These are phyloP conservation scores for Syngnathus floridae DNA, from an alignment of 2,113 vertebrate species.

Conservation along the genomic window DNA sequence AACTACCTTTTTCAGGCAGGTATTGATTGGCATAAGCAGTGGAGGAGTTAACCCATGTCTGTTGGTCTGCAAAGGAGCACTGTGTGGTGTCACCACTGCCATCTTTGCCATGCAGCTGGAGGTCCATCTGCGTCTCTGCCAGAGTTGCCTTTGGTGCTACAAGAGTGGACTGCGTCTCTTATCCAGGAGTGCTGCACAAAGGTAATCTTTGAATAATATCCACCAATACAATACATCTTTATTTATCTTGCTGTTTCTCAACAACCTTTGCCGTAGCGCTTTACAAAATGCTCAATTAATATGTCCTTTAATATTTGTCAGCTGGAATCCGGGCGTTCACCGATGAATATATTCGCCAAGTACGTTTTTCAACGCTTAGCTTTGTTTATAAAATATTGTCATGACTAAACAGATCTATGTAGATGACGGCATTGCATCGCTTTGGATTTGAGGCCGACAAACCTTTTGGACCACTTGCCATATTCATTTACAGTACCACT, in stretches of 20 bases:
- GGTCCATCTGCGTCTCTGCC: conserved; percentile 62
- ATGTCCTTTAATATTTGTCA: no score
- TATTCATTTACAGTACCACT: no score
- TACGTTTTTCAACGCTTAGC: no score
- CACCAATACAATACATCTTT: no score
- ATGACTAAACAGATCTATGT: no score
- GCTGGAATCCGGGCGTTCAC: no score
- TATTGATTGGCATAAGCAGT: not conserved
- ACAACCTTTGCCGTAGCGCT: not conserved
- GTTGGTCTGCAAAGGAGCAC: conserved; percentile 11
- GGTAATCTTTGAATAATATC: conserved; percentile 32
- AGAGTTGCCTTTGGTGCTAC: conserved; percentile 61
- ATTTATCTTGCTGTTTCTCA: no score
- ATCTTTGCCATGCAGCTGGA: conserved; percentile 60
- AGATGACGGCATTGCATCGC: no score
- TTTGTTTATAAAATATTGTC: no score
- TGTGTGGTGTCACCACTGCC: conserved; percentile 9
- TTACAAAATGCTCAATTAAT: not conserved
- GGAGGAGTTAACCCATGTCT: not conserved
- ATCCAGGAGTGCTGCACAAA: conserved; percentile 48
- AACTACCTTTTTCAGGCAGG: not conserved
- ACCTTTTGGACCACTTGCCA: no score
- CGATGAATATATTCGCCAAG: no score
- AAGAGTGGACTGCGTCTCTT: conserved; percentile 53
- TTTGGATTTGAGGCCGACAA: no score